phyloP scores from a whole-genome alignment of 2,888 invertebrate species.

The Drosophila subquinaria region DNA sequence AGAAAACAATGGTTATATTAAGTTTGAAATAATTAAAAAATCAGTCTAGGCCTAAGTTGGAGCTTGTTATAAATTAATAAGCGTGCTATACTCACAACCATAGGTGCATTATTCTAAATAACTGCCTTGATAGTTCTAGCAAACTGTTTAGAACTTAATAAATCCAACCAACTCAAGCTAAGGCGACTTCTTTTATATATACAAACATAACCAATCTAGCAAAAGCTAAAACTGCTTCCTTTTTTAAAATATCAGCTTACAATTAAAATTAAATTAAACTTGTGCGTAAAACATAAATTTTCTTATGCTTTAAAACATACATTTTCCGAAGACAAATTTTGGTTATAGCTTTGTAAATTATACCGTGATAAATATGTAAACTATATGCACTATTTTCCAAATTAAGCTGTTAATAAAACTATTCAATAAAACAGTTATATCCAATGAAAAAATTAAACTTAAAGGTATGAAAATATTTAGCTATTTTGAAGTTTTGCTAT shows the following conservation, averaged over 20 bases:
- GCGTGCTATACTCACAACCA: conserved; percentile 63
- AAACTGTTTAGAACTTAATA: neutral
- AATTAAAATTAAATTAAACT: neutral
- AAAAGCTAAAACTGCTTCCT: neutral
- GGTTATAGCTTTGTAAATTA: too few species aligned
- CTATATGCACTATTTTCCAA: neutral
- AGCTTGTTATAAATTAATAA: conserved; percentile 13
- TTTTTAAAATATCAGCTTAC: neutral
- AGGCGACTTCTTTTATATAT: neutral
- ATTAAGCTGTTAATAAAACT: neutral
- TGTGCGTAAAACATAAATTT: neutral
- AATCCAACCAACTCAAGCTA: neutral
- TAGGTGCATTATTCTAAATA: conserved; percentile 56
- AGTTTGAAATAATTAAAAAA: neutral
- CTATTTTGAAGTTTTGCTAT: too few species aligned
- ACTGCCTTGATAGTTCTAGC: conserved; percentile 42
- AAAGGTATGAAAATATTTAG: too few species aligned
- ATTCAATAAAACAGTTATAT: neutral
- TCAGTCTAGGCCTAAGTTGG: conserved; percentile 11
- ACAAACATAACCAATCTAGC: too few species aligned
- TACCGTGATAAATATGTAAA: too few species aligned
- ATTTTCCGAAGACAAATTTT: too few species aligned
- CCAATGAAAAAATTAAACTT: too few species aligned
- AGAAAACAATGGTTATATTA: neutral
- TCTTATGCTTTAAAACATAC: neutral